Base-by-base conservation (phyloP, 2,888 invertebrate species). In the Sturmia bella region DNA sequence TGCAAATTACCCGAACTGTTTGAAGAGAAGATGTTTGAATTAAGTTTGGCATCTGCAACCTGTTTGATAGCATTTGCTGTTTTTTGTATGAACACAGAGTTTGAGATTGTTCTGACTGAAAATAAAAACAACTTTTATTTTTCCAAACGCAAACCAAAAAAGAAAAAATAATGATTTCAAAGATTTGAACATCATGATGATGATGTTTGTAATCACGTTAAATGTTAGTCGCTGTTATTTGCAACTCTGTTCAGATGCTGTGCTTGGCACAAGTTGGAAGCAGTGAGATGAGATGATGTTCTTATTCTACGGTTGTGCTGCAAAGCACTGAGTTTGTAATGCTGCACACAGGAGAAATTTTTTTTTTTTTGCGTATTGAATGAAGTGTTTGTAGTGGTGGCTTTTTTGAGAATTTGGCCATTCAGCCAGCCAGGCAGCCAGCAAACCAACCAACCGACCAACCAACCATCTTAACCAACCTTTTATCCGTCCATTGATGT, bases 361-460 rank as follows among this genome's bases (percentile, higher is more conserved):
- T 57, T 56, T 57, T 1, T 1, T 32, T 43, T 72, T 57, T 56
- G 63, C n/a, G n/a, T n/a, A n/a, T 54, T 15, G 50, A 41, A 56
- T 39, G 61, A 54, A 15, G 19, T 13, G 56, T 76, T 74, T 43
- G 27, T 50, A 45, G 27, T 50, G 41, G 56, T 63, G 52, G 70
- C 77, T 78, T 79, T 50, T 61, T 83, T 74, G 69, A 80, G 75
- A 75, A 80, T 75, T 68, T 43, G 45, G 45, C 43, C 56, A 59
- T 11, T 11, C 66, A 52, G 39, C 52, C 59, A 59, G 13, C 19
- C 43, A 66, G 11, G 39, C 41, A 68, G 15, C 37, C 54, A 63
- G 4, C 57, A 52, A 56, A 6, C 59, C 64, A 56, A 17, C 63
- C 17, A 63, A 21, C 69, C 70, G 64, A 1, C n/a, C 41, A 61